A percentile compares a stretch with the other conserved stretches of the same genome.
These are phyloP conservation scores for Nomada ferruginata DNA, from an alignment of 2,888 invertebrate species.

Conservation along the genomic window DNA sequence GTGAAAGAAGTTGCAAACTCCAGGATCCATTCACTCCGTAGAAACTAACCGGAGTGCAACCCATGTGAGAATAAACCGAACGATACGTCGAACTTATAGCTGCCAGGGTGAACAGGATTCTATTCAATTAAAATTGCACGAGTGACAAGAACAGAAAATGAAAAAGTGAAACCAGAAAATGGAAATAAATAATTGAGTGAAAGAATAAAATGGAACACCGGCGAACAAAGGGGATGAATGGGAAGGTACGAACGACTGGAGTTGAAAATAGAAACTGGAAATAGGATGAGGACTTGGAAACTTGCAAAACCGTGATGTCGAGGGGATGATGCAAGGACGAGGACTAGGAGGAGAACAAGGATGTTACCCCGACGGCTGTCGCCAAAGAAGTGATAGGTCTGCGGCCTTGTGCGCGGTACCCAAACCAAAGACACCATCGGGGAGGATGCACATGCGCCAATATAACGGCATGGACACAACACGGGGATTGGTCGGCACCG, in stretches of 20 bases:
- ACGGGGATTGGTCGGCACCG: slow-evolving; percentile 39
- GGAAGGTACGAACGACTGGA: neutral
- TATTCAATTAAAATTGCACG: neutral
- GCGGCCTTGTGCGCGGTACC: slow-evolving; percentile 81
- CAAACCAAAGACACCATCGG: slow-evolving; percentile 66
- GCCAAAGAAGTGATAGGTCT: slow-evolving; percentile 83
- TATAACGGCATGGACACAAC: neutral
- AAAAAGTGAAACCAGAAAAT: neutral
- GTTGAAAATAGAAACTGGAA: slow-evolving; percentile 10
- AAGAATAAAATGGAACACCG: neutral
- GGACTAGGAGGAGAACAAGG: slow-evolving; percentile 76
- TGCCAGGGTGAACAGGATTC: neutral
- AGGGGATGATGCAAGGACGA: slow-evolving; percentile 56
- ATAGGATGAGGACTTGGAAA: slow-evolving; percentile 27
- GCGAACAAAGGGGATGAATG: neutral
- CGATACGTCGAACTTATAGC: neutral
- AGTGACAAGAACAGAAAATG: neutral
- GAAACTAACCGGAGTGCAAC: neutral
- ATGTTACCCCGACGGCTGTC: slow-evolving; percentile 83
- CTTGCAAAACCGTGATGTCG: slow-evolving; percentile 30
- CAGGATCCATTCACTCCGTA: neutral
- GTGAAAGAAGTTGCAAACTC: neutral
- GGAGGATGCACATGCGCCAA: slow-evolving; percentile 47
- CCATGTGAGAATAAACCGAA: neutral
- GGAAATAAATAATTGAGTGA: neutral